phyloP scores from a whole-genome alignment of 2,113 vertebrate genomes.

The Scopus umbretta region DNA sequence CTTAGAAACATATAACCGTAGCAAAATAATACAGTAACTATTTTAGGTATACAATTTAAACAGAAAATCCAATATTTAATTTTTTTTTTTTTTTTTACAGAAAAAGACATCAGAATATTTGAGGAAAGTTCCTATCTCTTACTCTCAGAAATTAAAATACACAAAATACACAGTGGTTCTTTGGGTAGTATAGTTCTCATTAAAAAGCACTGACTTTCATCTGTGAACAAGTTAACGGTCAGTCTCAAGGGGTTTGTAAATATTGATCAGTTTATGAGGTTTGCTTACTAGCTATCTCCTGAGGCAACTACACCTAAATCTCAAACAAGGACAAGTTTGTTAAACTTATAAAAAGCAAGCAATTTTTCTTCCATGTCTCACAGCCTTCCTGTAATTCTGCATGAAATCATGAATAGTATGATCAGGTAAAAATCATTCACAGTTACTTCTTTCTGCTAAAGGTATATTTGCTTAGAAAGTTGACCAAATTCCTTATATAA shows the following conservation, averaged over 20 bases:
- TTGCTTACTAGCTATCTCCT: background rate
- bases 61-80: background rate
- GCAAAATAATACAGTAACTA: background rate
- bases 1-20: background rate
- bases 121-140: background rate
- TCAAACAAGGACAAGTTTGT: background rate
- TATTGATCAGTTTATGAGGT: background rate
- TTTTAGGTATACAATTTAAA: background rate
- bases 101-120: background rate
- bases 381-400: background rate
- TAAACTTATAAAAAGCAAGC: background rate
- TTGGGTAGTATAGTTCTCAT: background rate
- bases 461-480: background rate
- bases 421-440: background rate
- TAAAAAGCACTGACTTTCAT: background rate
- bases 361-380: background rate
- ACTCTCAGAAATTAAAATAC: background rate
- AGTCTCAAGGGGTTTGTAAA: background rate
- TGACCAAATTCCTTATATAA: background rate
- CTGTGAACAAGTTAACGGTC: background rate
- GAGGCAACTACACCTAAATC: background rate
- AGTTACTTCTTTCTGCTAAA: background rate
- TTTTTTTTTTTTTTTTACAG: background rate
- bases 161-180: background rate
- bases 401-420: background rate